These are phyloP conservation scores for Ochropacha duplaris DNA, from an alignment of 2,888 invertebrate species.

Conservation along the genomic window DNA sequence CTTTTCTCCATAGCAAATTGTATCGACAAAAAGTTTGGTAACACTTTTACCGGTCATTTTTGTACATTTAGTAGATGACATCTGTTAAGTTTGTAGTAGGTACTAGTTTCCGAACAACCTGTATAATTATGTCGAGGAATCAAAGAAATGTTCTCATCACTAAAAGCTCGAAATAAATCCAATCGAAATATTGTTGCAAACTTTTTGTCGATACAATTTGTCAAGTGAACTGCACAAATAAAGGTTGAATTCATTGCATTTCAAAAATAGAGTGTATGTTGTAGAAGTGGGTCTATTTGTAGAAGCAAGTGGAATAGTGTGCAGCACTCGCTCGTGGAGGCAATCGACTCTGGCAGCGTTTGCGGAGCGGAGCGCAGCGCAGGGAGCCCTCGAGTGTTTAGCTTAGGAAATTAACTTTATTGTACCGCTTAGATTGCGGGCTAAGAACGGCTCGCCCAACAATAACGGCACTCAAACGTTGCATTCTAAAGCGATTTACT, in stretches of 20 bases:
- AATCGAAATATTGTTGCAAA: not conserved
- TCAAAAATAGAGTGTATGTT: not conserved
- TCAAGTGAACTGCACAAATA: not conserved
- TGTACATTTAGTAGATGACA: too few species aligned
- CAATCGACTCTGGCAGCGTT: not conserved
- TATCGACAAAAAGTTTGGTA: too few species aligned
- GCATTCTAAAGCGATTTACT: conserved; percentile 30
- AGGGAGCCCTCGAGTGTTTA: conserved; percentile 42
- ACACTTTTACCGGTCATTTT: too few species aligned
- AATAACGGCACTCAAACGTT: conserved; percentile 19
- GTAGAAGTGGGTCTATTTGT: conserved; percentile 1
- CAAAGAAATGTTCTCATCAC: not conserved
- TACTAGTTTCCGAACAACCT: too few species aligned
- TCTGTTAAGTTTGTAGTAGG: too few species aligned
- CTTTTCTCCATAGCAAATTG: too few species aligned
- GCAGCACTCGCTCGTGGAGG: conserved; percentile 11
- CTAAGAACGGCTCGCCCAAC: conserved; percentile 17
- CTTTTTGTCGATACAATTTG: not conserved
- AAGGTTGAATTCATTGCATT: not conserved
- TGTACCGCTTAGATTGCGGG: conserved; percentile 51
- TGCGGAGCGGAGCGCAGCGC: conserved; percentile 1
- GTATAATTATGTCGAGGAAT: too few species aligned
- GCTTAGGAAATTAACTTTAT: conserved; percentile 66
- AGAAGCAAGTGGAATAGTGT: conserved; percentile 13
- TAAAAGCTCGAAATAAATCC: not conserved